A percentile compares a stretch with the other conserved stretches of the same genome.
Conservation (phyloP, 2,797 vertebrate genomes). For the Gymnodraco acuticeps region DNA sequence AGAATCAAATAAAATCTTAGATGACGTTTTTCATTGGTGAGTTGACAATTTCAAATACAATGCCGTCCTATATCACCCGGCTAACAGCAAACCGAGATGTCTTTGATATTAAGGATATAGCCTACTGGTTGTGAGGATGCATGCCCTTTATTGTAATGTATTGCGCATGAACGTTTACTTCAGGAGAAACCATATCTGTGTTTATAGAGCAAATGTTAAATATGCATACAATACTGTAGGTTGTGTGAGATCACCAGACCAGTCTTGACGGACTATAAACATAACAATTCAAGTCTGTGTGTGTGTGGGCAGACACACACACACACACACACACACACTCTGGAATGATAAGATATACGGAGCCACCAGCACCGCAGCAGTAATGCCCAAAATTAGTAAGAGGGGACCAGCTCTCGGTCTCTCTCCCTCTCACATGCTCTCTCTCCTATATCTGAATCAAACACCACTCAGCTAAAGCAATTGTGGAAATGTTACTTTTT, state of each 20-base stretch:
- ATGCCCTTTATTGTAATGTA: constrained; percentile 1
- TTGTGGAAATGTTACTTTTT: constrained; percentile 29
- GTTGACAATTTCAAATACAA: constrained; percentile 13
- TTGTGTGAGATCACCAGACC: constrained; percentile 16
- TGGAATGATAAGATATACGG: constrained; percentile 65
- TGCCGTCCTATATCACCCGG: constrained; percentile 3
- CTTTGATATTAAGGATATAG: constrained; percentile 8
- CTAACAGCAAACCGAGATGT: constrained; percentile 15
- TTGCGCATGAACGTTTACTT: constrained; percentile 25
- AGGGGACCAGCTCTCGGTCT: constrained; percentile 19
- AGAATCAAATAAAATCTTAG: not conserved
- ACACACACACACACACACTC: constrained; percentile 18
- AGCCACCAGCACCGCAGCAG: constrained; percentile 42
- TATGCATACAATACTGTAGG: constrained; percentile 11
- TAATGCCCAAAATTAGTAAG: constrained; percentile 76
- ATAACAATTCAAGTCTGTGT: constrained; percentile 59
- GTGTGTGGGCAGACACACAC: constrained; percentile 38
- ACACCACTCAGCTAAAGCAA: constrained; percentile 6
- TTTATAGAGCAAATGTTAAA: constrained; percentile 25
- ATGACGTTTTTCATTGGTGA: not conserved
- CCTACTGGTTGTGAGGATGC: not conserved
- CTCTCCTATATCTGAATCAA: constrained; percentile 10
- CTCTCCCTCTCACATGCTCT: constrained; percentile 7
- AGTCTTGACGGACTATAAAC: constrained; percentile 52
- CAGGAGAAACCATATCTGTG: constrained; percentile 22